Evolutionary conservation across 2,888 invertebrate species (phyloP), one percentile per base, ranked within the genome.

Genomic region (Amphipyra berbera): DNA sequence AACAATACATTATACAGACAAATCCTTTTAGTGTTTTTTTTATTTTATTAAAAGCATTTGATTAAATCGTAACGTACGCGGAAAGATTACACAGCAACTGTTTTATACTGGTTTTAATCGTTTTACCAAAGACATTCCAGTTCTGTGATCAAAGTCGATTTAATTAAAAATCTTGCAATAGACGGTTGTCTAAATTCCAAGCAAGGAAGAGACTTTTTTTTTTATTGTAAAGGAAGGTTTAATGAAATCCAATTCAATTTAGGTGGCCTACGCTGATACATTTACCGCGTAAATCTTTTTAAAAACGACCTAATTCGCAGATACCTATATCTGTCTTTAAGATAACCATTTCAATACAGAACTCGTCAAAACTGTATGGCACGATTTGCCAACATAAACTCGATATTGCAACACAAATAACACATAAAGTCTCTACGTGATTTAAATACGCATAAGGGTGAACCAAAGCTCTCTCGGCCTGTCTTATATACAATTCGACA

Each of bases 111-210:
- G 85, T 88, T 91, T 88, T 89, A 88, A 92, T 90, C 90, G 90
- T 88, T 90, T 89, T 80, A 87, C 86, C 86, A 87, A 89, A 88
- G 91, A 92, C 90, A 91, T 92, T 92, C 91, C 90, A 80, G 86
- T 84, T 77, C 85, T 86, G 86, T 89, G 92, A 92, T 93, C 93
- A 92, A 93, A 93, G 92, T 85, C 84, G 88, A 87, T 92, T 93
- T 93, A 93, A 93, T 93, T 93, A 93, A 92, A 93, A 93, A 91
- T 86, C 89, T 90, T 88, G 90, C 89, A 88, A 91, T 89, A 89
- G 90, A 88, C 79, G 87, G 83, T 89, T 90, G 89, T 92, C 92
- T 90, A 90, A 93, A 92, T 92, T 90, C 91, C 90, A 86, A 90
- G 89, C 82, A 85, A 86, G 82, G 85, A 79, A 82, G 79, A 83